Percentiles rank a stretch among this genome's conserved stretches.
Evolutionary conservation across 2,888 invertebrate species (phyloP).

Genomic region (Neocrepidodera transversa): DNA sequence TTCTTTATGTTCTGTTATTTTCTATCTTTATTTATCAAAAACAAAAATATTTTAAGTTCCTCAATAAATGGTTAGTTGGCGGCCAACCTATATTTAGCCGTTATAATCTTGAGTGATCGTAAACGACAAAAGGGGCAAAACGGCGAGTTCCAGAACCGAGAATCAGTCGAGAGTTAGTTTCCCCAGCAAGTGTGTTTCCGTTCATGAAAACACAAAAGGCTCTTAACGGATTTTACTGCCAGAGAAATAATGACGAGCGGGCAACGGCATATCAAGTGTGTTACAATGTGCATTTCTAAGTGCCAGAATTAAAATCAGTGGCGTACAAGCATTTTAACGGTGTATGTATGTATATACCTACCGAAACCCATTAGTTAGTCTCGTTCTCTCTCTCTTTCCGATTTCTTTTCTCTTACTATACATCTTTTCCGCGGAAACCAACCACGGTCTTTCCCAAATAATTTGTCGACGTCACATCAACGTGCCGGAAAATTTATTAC

Average conservation of each 20-base stretch:
- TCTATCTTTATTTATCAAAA: too few species aligned
- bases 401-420: too few species aligned
- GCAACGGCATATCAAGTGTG: slow-evolving; percentile 25
- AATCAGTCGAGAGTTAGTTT: slow-evolving; percentile 15
- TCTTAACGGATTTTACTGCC: slow-evolving; percentile 32
- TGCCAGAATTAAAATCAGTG: slow-evolving; percentile 8
- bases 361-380: neutral
- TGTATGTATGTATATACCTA: too few species aligned
- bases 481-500: slow-evolving; percentile 31
- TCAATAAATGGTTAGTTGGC: too few species aligned
- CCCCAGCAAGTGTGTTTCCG: slow-evolving; percentile 26
- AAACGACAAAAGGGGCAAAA: slow-evolving; percentile 24
- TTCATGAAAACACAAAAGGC: slow-evolving; percentile 35
- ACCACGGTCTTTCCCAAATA: slow-evolving; percentile 10
- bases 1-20: too few species aligned
- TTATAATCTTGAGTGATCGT: slow-evolving; percentile 34
- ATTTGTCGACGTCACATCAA: slow-evolving; percentile 34
- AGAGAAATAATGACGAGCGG: slow-evolving; percentile 30
- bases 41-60: slow-evolving; percentile 10
- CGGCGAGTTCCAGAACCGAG: slow-evolving; percentile 1
- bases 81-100: slow-evolving; percentile 22
- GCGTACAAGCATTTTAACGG: neutral
- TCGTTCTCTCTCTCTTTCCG: neutral
- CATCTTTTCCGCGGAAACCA: slow-evolving; percentile 10
- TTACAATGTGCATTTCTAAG: slow-evolving; percentile 30